Conservation (phyloP, 1,140 invertebrate species). For the Nasonia giraulti region DNA sequence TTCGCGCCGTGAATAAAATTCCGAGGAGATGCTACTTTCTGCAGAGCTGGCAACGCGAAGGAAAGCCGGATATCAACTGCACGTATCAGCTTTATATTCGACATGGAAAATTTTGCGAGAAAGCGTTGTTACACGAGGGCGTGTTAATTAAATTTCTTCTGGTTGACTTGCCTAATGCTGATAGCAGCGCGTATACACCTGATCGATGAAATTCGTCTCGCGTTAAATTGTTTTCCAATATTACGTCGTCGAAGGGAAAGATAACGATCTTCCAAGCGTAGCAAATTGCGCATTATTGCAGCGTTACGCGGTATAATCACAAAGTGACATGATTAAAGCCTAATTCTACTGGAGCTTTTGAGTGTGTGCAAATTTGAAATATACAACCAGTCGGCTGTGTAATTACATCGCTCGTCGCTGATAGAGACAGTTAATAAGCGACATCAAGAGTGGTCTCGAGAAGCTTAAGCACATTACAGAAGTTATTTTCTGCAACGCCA, state of each 20-base stretch:
- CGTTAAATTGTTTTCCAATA: background rate
- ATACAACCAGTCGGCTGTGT: background rate
- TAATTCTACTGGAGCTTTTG: background rate
- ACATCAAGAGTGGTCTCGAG: background rate
- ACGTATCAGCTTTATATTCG: background rate
- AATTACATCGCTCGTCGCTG: background rate
- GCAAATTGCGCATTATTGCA: no score
- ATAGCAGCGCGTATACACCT: background rate
- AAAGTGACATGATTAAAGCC: background rate
- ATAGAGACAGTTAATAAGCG: background rate
- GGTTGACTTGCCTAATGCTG: background rate
- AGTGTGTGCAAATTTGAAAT: background rate
- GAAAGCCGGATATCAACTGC: background rate
- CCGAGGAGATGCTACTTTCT: background rate
- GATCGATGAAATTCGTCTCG: background rate
- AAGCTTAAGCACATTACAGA: background rate
- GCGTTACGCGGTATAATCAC: background rate
- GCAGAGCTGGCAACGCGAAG: background rate
- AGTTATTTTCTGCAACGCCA: background rate
- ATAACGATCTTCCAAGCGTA: background rate
- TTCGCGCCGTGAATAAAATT: conserved; percentile 7
- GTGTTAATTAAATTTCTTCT: background rate
- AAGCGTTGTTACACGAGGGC: no score
- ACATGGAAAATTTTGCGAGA: no score
- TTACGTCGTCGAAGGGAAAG: background rate